A percentile compares a stretch with the other conserved stretches of the same genome.
These are phyloP conservation scores for Apotomis betuletana DNA, from an alignment of 2,888 invertebrate genomes.

Conservation along the genomic window DNA sequence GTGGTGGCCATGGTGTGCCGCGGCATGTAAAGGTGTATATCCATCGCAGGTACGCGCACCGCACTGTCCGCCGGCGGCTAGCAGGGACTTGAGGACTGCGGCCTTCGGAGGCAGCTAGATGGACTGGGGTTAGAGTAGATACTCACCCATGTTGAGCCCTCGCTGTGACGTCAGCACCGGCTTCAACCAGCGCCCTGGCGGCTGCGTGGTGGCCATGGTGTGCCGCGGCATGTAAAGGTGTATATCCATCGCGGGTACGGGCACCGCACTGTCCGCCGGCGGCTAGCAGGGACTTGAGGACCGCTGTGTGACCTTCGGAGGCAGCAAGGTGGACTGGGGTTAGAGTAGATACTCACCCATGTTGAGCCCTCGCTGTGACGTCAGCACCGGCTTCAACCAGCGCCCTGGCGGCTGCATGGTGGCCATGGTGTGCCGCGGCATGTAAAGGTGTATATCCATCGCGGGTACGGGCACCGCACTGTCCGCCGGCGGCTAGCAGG, in stretches of 20 bases:
- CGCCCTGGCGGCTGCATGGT: conserved; percentile 93
- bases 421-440: conserved; percentile 98
- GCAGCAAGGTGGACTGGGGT: conserved; percentile 92
- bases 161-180: no score
- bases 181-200: conserved; percentile 83
- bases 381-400: background rate
- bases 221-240: conserved; percentile 89
- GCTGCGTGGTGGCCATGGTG: conserved; percentile 98
- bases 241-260: conserved; percentile 92
- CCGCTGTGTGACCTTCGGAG: conserved; percentile 95
- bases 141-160: no score
- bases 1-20: conserved; percentile 97
- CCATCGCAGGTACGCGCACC: conserved; percentile 91
- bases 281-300: conserved; percentile 91
- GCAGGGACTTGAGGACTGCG: conserved; percentile 91
- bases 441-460: conserved; percentile 97
- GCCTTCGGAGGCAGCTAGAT: conserved; percentile 97
- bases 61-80: conserved; percentile 90
- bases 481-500: conserved; percentile 90
- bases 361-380: background rate
- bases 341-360: background rate
- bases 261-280: conserved; percentile 90
- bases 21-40: conserved; percentile 97
- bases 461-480: conserved; percentile 88
- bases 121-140: conserved; percentile 74